Evolutionary conservation across 2,888 invertebrate species (phyloP), one percentile per base, ranked within the genome.

Genomic region (Argyra leucocephala): DNA sequence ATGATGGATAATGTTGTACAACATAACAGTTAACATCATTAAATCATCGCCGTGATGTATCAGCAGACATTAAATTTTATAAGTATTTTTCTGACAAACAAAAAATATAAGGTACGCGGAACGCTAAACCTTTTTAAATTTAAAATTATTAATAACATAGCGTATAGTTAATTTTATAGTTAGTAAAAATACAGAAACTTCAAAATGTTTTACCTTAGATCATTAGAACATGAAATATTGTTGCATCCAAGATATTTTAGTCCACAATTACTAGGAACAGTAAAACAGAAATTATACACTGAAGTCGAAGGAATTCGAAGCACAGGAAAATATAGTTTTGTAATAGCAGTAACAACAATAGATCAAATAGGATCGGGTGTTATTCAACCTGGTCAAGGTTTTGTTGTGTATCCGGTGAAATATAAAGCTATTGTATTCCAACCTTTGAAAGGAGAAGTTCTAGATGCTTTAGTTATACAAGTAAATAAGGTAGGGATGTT

Each of bases 281-380:
- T 99, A 0, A 96, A 96, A 81, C 95, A 96, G 76, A 99, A 98
- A 78, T 81, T 99, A 21, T 99, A 98, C 76, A 94, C 95, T 22
- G 99, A 99, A 85, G 97, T 95, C 0, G 99, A 99, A 82, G 99
- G 99, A 67, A 99, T 98, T 0, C 99, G 96, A 0, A 96, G 99
- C 78, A 97, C 96, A 1, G 99, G 99, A 79, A 99, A 99, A 91
- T 96, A 99, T 84, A 99, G 99, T 3, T 99, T 99, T 81, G 97
- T 99, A 2, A 96, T 99, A 77, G 98, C 99, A 65, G 99, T 99
- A 1, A 99, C 99, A 15, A 96, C 96, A n/a, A 99, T 99, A 75
- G 98, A 99, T 78, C 96, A 93, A 76, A 98, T 99, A 75, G 99
- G 99, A 9, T 93, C 96, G 48, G 99, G 99, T 48, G 83, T 96